phyloP scores from a whole-genome alignment of 2,113 vertebrate genomes.

The Entosphenus tridentatus region DNA sequence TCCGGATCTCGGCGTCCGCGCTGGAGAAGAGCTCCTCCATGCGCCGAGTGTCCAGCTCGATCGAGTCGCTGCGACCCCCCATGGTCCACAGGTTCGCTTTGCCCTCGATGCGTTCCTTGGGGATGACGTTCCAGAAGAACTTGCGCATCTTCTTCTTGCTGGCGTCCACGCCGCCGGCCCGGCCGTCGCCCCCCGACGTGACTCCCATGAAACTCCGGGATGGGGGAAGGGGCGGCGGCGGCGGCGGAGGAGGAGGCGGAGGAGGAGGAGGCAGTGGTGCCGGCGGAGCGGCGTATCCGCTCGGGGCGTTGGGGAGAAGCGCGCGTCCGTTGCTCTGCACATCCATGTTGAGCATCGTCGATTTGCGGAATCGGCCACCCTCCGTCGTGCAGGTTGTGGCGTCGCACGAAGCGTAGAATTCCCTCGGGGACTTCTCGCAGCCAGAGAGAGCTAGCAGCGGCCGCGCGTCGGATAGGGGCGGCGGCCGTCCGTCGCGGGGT shows the following conservation, averaged over 20 bases:
- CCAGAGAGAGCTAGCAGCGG: too few relatives aligned
- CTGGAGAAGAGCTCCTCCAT: slow-evolving; percentile 41
- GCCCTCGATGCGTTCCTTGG: slow-evolving; percentile 26
- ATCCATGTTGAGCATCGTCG: too few relatives aligned
- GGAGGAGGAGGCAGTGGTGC: slow-evolving; percentile 10
- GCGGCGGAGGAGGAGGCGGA: slow-evolving; percentile 13
- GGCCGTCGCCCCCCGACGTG: slow-evolving; percentile 8
- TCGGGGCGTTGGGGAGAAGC: background rate
- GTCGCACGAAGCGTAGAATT: too few relatives aligned
- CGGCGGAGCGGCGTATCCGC: background rate
- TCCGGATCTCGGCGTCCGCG: background rate
- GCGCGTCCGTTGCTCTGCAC: too few relatives aligned
- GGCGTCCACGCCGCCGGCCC: slow-evolving; percentile 13
- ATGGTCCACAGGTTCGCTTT: slow-evolving; percentile 37
- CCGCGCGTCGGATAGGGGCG: too few relatives aligned
- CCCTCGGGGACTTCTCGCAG: too few relatives aligned
- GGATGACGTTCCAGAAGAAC: slow-evolving; percentile 43
- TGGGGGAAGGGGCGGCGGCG: slow-evolving; percentile 9
- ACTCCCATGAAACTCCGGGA: background rate
- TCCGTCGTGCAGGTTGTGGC: too few relatives aligned
- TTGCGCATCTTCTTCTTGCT: slow-evolving; percentile 24
- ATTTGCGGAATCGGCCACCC: too few relatives aligned
- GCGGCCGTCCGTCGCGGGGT: too few relatives aligned
- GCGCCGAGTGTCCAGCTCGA: slow-evolving; percentile 28
- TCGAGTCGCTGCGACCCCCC: slow-evolving; percentile 17